A percentile compares a stretch with the other conserved stretches of the same genome.
phyloP scores from a whole-genome alignment of 2,113 vertebrate species.

The Festucalex cinctus region DNA sequence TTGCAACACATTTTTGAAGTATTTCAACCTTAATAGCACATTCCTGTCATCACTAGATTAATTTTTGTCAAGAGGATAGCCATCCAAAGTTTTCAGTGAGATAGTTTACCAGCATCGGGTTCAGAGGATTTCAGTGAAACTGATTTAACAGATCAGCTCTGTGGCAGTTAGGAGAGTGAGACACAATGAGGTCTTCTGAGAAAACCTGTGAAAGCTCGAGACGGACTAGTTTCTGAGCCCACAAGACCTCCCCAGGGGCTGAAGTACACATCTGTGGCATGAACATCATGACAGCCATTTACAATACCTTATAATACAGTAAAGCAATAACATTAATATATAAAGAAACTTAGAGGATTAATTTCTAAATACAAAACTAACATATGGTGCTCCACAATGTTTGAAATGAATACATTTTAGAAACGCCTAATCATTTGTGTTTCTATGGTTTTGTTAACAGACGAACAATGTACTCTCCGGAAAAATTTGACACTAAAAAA shows the following conservation, averaged over 20 bases:
- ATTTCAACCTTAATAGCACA: slow-evolving; percentile 12
- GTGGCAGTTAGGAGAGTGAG: neutral
- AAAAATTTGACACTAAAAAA: too few species aligned
- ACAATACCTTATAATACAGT: neutral
- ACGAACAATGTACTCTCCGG: too few species aligned
- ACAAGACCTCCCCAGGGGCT: neutral
- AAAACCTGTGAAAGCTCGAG: slow-evolving; percentile 20
- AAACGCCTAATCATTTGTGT: too few species aligned
- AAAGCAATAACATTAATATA: neutral
- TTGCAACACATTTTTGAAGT: slow-evolving; percentile 30
- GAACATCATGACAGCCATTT: neutral
- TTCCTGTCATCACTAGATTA: slow-evolving; percentile 13
- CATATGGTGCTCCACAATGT: too few species aligned
- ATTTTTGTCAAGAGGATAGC: slow-evolving; percentile 8
- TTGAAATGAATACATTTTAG: too few species aligned
- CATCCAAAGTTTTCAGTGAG: neutral
- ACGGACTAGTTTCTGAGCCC: slow-evolving; percentile 6
- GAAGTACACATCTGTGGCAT: too few species aligned
- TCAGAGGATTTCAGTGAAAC: neutral
- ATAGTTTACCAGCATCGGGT: neutral
- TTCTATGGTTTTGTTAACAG: too few species aligned
- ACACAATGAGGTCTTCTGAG: neutral
- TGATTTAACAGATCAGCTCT: neutral
- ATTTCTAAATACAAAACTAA: too few species aligned
- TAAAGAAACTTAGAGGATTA: too few species aligned